Conservation (phyloP, 2,797 vertebrate species). For the Chaetophractus vellerosus region DNA sequence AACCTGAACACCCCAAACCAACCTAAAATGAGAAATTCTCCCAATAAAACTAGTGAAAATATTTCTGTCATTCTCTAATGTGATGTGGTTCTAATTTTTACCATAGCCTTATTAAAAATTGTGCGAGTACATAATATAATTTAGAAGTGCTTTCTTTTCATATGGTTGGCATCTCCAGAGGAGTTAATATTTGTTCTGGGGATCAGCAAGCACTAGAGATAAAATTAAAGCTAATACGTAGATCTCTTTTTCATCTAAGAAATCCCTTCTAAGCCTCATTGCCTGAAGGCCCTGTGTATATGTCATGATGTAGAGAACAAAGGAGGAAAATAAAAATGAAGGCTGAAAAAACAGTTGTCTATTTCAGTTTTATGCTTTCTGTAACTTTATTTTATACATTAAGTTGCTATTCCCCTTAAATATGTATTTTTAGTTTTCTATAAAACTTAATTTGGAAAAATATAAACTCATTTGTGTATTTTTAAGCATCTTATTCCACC, state of each 20-base stretch:
- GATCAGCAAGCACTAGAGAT: conserved; percentile 86
- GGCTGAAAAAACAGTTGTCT: background rate
- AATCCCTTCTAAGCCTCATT: conserved; percentile 87
- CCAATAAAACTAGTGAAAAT: conserved; percentile 47
- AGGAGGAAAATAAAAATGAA: conserved; percentile 59
- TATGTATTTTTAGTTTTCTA: background rate
- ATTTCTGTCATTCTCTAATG: conserved; percentile 55
- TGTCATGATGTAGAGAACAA: conserved; percentile 69
- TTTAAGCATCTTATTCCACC: background rate
- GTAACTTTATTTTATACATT: conserved; percentile 26
- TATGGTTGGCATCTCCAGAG: conserved; percentile 85
- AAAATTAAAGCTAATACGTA: conserved; percentile 88
- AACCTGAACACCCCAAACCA: background rate
- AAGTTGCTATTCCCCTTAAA: background rate
- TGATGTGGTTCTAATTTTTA: conserved; percentile 80
- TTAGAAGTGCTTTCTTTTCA: conserved; percentile 89
- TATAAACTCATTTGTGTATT: background rate
- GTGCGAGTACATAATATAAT: conserved; percentile 86
- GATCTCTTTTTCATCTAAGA: conserved; percentile 87
- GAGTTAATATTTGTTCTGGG: conserved; percentile 89
- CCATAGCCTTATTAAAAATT: conserved; percentile 85
- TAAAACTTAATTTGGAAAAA: conserved; percentile 28
- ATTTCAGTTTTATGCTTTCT: background rate
- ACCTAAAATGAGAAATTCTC: conserved; percentile 47
- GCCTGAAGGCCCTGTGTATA: conserved; percentile 80